Evolutionary conservation across 2,113 vertebrate species (phyloP).

Genomic region (Tragelaphus imberbis): DNA sequence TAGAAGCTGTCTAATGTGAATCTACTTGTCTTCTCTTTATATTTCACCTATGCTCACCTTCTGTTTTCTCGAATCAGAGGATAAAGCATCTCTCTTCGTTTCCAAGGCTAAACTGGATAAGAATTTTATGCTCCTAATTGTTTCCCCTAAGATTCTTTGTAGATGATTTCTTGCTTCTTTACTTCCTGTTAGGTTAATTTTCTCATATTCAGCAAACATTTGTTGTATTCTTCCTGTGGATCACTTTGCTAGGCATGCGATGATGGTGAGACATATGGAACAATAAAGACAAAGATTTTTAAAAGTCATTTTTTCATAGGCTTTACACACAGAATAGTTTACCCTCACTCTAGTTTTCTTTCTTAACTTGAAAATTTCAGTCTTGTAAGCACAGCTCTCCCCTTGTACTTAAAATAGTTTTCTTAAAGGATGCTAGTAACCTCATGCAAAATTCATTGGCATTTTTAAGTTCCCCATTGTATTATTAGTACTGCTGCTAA

Average conservation of each 20-base stretch:
- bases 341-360: background rate
- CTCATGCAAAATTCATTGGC: conserved; percentile 11
- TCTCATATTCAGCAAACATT: background rate
- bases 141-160: conserved; percentile 4
- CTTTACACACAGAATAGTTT: background rate
- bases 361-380: background rate
- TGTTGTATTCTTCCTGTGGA: background rate
- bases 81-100: background rate
- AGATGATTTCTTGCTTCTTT: background rate
- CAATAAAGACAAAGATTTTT: background rate
- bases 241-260: background rate
- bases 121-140: background rate
- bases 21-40: background rate
- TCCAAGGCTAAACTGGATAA: background rate
- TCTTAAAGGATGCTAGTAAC: conserved; percentile 12
- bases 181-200: background rate
- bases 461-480: conserved; percentile 18
- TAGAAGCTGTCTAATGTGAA: background rate
- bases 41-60: background rate
- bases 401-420: background rate
- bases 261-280: background rate
- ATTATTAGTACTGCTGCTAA: background rate
- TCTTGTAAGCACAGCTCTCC: background rate
- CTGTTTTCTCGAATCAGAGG: background rate
- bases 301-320: background rate